A percentile compares a stretch with the other conserved stretches of the same genome.
Conservation (phyloP, 2,888 invertebrate species). For the Marronus borbonicus region DNA sequence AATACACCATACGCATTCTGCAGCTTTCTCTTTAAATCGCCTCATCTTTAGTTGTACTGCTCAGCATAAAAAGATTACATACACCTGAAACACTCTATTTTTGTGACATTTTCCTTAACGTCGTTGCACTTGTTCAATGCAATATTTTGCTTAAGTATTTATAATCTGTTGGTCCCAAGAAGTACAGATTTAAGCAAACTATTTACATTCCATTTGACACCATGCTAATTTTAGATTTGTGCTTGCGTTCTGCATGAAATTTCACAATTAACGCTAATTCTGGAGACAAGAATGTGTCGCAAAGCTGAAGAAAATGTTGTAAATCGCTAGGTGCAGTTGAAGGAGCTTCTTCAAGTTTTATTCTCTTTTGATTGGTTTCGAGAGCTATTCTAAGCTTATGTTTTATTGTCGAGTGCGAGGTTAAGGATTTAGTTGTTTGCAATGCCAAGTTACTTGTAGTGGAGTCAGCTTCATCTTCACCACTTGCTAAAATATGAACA, state of each 20-base stretch:
- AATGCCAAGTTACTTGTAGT: not conserved
- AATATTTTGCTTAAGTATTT: not conserved
- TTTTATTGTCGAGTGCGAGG: not conserved
- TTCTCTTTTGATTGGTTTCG: not conserved
- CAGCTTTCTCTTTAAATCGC: not conserved
- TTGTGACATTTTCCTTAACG: not conserved
- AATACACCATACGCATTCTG: not conserved
- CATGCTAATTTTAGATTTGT: not conserved
- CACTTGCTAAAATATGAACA: not conserved
- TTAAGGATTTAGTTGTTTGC: not conserved
- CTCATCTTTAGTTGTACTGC: not conserved
- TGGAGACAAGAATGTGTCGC: not conserved
- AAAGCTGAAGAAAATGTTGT: not conserved
- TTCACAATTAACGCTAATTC: not conserved
- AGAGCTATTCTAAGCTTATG: not conserved
- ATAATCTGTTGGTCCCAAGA: not conserved
- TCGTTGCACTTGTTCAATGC: constrained; percentile 8
- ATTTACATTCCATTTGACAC: not conserved
- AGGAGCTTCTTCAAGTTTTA: not conserved
- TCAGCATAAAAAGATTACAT: not conserved
- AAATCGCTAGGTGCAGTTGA: not conserved
- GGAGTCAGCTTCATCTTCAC: not conserved
- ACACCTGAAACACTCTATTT: not conserved
- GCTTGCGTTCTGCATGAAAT: not conserved
- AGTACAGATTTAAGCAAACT: not conserved